Percentiles rank a stretch among this genome's conserved stretches.
Conservation (phyloP, 1,140 invertebrate genomes). For the Eurosta solidaginis region DNA sequence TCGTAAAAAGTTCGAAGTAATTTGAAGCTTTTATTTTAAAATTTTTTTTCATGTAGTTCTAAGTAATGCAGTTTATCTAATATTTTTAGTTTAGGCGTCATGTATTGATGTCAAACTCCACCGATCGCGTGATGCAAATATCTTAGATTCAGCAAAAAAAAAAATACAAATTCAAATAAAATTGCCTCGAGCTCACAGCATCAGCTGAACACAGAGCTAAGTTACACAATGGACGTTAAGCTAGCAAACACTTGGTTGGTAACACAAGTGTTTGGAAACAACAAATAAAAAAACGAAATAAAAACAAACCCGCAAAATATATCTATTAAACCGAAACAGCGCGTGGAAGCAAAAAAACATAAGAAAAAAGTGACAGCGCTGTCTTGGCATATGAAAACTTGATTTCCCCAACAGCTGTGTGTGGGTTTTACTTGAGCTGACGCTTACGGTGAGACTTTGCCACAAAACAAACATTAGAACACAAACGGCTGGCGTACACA, state of each 20-base stretch:
- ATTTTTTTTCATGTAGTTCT: too few relatives aligned
- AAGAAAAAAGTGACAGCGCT: background rate
- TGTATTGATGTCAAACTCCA: background rate
- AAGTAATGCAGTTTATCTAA: too few relatives aligned
- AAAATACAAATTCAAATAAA: background rate
- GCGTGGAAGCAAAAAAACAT: background rate
- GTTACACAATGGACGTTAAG: background rate
- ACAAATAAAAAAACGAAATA: background rate
- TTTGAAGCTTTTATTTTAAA: too few relatives aligned
- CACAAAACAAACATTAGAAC: conserved; percentile 5
- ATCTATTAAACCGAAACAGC: background rate
- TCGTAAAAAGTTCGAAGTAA: too few relatives aligned
- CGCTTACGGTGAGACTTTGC: background rate
- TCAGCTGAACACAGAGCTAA: background rate
- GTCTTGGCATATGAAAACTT: conserved; percentile 6
- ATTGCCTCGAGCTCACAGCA: background rate
- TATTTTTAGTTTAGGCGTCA: background rate
- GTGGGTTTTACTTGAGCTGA: conserved; percentile 1
- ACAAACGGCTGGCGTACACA: too few relatives aligned
- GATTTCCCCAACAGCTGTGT: conserved; percentile 27
- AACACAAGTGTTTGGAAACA: conserved; percentile 22
- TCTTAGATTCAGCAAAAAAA: background rate
- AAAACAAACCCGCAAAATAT: background rate
- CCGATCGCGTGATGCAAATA: conserved; percentile 9
- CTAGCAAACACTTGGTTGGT: conserved; percentile 5